These are phyloP conservation scores for Acanthurus lineatus DNA, from an alignment of 2,797 vertebrate genomes.

Conservation along the genomic window DNA sequence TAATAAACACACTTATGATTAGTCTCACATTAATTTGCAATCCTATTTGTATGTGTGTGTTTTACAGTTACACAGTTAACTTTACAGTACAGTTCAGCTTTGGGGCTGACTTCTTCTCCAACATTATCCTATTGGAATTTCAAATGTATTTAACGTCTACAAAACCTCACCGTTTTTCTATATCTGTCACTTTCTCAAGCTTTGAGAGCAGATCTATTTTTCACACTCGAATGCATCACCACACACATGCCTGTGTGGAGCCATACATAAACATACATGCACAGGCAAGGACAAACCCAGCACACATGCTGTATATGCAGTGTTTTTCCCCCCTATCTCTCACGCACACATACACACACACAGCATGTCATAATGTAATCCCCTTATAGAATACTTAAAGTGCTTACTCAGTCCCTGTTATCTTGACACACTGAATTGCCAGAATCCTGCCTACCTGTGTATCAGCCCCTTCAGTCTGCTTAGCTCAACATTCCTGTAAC, in stretches of 20 bases:
- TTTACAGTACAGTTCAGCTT: not conserved
- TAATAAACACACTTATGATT: not conserved
- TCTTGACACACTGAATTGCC: slow-evolving; percentile 63
- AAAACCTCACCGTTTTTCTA: not conserved
- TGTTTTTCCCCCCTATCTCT: not conserved
- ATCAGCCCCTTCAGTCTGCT: slow-evolving; percentile 61
- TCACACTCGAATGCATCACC: slow-evolving; percentile 19
- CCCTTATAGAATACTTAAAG: slow-evolving; percentile 58
- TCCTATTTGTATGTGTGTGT: not conserved
- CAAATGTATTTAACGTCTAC: not conserved
- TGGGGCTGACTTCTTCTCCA: not conserved
- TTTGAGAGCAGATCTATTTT: slow-evolving; percentile 4
- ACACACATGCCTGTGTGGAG: slow-evolving; percentile 5
- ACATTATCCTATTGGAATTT: not conserved
- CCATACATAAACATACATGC: slow-evolving; percentile 3
- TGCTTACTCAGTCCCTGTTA: slow-evolving; percentile 72
- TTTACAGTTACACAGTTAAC: not conserved
- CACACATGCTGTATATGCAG: slow-evolving; percentile 20
- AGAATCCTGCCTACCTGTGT: slow-evolving; percentile 59
- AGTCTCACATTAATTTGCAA: not conserved
- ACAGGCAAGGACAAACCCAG: slow-evolving; percentile 1
- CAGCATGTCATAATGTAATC: slow-evolving; percentile 62
- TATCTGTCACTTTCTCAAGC: slow-evolving; percentile 16
- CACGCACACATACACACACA: slow-evolving; percentile 24
- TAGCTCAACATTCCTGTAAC: slow-evolving; percentile 57